These are phyloP conservation scores for Tympanuchus pallidicinctus DNA, from an alignment of 2,113 vertebrate species.

Conservation along the genomic window DNA sequence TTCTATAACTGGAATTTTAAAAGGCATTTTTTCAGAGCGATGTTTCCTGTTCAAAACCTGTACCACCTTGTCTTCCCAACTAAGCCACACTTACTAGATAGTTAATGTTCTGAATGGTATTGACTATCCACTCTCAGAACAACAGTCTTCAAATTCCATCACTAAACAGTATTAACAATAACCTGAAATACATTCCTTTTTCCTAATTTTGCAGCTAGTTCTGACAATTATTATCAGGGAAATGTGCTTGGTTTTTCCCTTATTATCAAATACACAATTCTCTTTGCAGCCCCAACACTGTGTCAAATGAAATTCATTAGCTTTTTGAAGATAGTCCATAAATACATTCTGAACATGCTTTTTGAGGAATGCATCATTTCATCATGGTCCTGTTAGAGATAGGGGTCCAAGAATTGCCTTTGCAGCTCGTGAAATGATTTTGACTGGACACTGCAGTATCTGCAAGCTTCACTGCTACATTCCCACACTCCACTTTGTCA, in stretches of 20 bases:
- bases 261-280: not conserved
- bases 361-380: not conserved
- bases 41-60: not conserved
- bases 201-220: not conserved
- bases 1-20: not conserved
- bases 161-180: not conserved
- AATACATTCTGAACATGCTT: not conserved
- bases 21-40: not conserved
- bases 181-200: not conserved
- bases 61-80: not conserved
- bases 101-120: not conserved
- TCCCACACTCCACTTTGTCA: not conserved
- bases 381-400: not conserved
- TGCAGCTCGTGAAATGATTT: not conserved
- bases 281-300: not conserved
- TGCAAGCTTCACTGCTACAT: not conserved
- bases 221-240: not conserved
- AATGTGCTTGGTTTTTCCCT: not conserved
- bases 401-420: not conserved
- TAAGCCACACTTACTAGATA: not conserved
- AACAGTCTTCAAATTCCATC: not conserved
- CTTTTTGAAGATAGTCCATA: not conserved
- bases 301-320: not conserved
- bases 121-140: not conserved
- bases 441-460: not conserved